phyloP scores from a whole-genome alignment of 2,113 vertebrate genomes.

The Apaloderma vittatum region DNA sequence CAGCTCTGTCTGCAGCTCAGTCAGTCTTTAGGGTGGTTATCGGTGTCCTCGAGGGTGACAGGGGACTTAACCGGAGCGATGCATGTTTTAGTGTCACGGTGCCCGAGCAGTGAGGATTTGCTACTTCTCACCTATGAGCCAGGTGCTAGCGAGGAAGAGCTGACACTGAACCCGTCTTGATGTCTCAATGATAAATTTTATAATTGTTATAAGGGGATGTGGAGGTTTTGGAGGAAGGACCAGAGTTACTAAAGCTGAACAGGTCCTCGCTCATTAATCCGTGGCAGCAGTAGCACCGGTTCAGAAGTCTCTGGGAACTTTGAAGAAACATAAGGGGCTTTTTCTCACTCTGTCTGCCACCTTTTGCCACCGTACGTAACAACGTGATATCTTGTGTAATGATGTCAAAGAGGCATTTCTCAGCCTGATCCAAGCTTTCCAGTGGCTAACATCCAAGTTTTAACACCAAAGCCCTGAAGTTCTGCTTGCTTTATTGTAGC shows the following conservation, averaged over 20 bases:
- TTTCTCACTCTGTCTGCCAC: not conserved
- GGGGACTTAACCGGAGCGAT: accelerated
- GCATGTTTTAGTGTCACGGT: accelerated
- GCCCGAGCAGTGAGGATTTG: not conserved
- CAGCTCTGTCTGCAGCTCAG: not conserved
- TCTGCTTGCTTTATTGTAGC: not conserved
- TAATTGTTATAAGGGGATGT: accelerated
- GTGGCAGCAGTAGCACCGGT: not conserved
- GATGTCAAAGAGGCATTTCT: not conserved
- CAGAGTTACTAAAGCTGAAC: not conserved
- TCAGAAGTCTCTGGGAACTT: not conserved
- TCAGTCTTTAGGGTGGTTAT: not conserved
- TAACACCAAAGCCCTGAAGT: not conserved
- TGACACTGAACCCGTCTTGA: not conserved
- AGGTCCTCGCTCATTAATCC: not conserved
- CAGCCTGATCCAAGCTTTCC: not conserved
- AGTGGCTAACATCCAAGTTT: not conserved
- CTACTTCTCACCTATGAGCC: not conserved
- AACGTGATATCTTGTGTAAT: not conserved
- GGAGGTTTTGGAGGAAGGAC: not conserved
- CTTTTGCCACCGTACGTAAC: not conserved
- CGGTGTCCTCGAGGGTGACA: not conserved
- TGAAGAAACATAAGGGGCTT: not conserved
- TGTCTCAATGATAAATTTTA: not conserved
- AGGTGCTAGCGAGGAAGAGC: not conserved